Evolutionary conservation across 92 coral and sea anemone genomes (phyloP), one percentile per base, ranked within the genome.

Genomic region (Pocillopora grandis): DNA sequence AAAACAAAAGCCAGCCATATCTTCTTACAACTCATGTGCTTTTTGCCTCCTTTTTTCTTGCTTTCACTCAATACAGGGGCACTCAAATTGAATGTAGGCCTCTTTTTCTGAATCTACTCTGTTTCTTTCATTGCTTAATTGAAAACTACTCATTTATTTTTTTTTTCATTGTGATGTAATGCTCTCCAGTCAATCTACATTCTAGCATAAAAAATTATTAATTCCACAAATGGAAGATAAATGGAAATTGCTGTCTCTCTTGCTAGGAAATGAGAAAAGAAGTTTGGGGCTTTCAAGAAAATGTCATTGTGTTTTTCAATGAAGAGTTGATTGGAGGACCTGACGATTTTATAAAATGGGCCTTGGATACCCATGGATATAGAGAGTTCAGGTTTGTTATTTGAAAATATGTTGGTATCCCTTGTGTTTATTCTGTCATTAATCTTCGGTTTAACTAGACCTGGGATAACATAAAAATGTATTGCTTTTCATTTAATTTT

Each of bases 311-410:
- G 55, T 94, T 91, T 89, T 87, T 92, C 21, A 92, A 91, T 72
- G 89, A 76, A 12, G 88, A 91, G 77, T 62, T 92, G 64, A 86
- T 96, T 78, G 99, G 99, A 27, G 99, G 98, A 49, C 90, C 85
- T 64, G 98, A 94, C 35, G 90, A 83, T 21, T 96, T 96, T 76
- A 19, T 87, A 33, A 89, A 92, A 76, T 95, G 97, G 94, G 96
- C 97, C 48, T 76, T 80, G 71, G 92, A 88, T 10, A 89, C 87
- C 72, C 79, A 90, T 78, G 89, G 84, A 69, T 90, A 80, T 77
- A 94, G 71, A 88, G 98, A 96, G 83, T 96, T 87, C 89, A 94
- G 99, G 99, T 96, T 75, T 76, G 76, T n/a, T 63, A 31, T 35
- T 64, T 11, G 14, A 21, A 11, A 66, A 10, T 9, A 31, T 6